These are phyloP conservation scores for Mohoua ochrocephala DNA, from an alignment of 2,113 vertebrate genomes.

Conservation along the genomic window DNA sequence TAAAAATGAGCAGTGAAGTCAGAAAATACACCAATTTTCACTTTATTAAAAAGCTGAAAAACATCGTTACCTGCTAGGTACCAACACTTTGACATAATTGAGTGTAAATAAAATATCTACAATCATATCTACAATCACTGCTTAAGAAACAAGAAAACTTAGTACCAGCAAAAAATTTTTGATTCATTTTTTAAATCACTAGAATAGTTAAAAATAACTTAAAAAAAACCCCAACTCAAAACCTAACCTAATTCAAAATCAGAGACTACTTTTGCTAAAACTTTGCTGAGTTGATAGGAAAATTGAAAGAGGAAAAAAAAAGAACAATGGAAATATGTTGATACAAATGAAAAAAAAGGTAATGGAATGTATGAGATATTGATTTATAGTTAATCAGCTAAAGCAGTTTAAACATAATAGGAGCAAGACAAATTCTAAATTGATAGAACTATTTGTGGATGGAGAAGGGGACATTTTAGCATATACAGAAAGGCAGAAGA, in stretches of 20 bases:
- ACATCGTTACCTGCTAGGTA: not conserved
- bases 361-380: not conserved
- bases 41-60: constrained; percentile 28
- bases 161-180: not conserved
- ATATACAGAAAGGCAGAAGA: not conserved
- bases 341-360: not conserved
- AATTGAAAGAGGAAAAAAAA: not conserved
- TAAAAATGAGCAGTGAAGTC: constrained; percentile 31
- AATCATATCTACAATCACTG: not conserved
- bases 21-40: constrained; percentile 15
- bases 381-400: not conserved
- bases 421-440: not conserved
- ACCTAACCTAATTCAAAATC: not conserved
- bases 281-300: not conserved
- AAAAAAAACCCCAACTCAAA: fast-evolving
- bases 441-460: not conserved
- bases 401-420: not conserved
- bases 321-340: not conserved
- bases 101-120: not conserved
- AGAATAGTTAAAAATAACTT: not conserved
- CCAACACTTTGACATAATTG: not conserved
- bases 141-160: not conserved
- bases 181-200: not conserved
- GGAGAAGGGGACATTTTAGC: not conserved
- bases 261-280: not conserved